phyloP scores from a whole-genome alignment of 2,113 vertebrate species.

The Sinosuthora webbiana region DNA sequence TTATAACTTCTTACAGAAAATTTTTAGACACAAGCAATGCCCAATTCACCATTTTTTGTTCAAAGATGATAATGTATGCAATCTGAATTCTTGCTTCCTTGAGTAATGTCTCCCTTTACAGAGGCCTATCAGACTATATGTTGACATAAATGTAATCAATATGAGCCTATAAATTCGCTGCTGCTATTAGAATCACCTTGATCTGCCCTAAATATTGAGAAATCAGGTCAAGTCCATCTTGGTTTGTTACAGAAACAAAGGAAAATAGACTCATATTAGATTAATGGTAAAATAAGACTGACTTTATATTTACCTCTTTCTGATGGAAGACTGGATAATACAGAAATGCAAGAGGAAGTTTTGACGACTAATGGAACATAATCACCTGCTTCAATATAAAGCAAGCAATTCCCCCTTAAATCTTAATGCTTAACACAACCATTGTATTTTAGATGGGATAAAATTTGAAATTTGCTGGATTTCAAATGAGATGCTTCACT shows the following conservation, averaged over 20 bases:
- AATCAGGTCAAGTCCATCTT: background rate
- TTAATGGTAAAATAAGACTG: background rate
- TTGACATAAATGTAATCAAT: background rate
- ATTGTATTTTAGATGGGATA: background rate
- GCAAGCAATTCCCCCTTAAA: background rate
- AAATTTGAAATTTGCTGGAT: background rate
- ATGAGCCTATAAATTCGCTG: background rate
- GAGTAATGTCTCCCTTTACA: background rate
- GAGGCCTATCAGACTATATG: background rate
- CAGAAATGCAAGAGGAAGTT: background rate
- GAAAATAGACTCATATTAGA: background rate
- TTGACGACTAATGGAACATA: background rate
- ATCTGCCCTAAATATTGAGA: background rate
- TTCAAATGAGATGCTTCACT: background rate
- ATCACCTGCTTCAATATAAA: background rate
- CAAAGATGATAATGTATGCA: background rate
- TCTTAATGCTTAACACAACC: background rate
- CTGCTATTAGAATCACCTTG: background rate
- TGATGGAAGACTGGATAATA: background rate
- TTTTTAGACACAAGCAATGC: background rate
- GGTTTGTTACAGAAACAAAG: background rate
- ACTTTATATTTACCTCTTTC: background rate
- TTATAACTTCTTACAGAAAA: background rate
- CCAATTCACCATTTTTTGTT: background rate
- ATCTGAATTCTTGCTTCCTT: background rate